Evolutionary conservation across 2,888 invertebrate genomes (phyloP), one percentile per base, ranked within the genome.

Genomic region (Lithophane socia): DNA sequence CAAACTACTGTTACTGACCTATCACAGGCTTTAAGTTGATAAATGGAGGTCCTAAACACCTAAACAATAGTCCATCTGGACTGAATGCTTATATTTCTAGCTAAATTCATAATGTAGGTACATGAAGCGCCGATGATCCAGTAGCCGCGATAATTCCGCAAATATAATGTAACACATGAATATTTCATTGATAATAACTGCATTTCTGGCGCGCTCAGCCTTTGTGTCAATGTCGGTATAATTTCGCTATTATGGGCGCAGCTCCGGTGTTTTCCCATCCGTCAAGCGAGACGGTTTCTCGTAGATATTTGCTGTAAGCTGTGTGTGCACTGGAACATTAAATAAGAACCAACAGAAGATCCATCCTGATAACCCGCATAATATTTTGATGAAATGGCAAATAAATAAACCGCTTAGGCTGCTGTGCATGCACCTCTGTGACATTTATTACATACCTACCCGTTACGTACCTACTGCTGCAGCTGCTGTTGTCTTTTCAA

Each of bases 261-360:
- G 60, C 60, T 71, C 56, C 67, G 56, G 67, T 77, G 56, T 60
- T 49, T 68, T 64, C 60, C 69, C 73, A 82, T 83, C 78, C 71
- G 86, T 83, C 71, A 86, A 77, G 70, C 61, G 68, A 83, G 68
- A 65, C 71, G 68, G 73, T 77, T 82, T 52, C 83, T 83, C 71
- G 63, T 66, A 86, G 86, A 83, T 83, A 86, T 83, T 83, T 83
- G 78, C 73, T 83, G 58, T 75, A 78, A 78, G 74, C 79, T 82
- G 82, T 74, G 49, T 82, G 49, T 72, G 65, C 71, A 56, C 24
- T 65, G 44, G 24, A 21, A 49, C 58, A 13, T 54, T 2, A 3
- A n/a, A 18, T 12, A 7, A 13, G 12, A 24, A n/a, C 12, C 12
- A 21, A 56, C 72, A 78, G 84, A 86, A 83, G 69, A 21, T 29